A percentile compares a stretch with the other conserved stretches of the same genome.
These are phyloP conservation scores for Nyctereutes procyonoides DNA, from an alignment of 2,113 vertebrate species.

Conservation along the genomic window DNA sequence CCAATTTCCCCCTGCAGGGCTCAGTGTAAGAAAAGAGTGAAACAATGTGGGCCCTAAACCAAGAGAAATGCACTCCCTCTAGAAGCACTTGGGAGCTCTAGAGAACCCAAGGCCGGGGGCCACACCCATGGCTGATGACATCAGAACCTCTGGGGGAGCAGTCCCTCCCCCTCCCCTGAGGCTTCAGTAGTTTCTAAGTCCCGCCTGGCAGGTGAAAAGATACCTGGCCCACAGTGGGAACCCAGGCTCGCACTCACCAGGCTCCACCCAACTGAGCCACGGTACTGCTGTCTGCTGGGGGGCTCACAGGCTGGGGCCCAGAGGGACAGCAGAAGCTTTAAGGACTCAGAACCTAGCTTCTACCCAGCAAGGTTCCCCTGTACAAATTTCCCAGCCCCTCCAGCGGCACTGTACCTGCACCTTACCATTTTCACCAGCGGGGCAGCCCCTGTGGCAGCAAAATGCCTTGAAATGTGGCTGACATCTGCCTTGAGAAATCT, in stretches of 20 bases:
- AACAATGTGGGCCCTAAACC: not conserved
- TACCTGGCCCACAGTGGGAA: not conserved
- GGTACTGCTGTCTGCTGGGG: not conserved
- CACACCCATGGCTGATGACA: not conserved
- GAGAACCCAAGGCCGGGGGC: not conserved
- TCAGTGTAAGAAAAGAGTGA: not conserved
- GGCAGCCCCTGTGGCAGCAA: not conserved
- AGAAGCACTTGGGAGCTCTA: not conserved
- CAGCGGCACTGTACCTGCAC: not conserved
- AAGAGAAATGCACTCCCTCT: not conserved
- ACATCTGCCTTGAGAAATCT: fast-evolving
- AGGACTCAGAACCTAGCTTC: not conserved
- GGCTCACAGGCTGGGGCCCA: not conserved
- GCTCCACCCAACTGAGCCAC: not conserved
- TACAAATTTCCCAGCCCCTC: not conserved
- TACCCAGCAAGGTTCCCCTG: not conserved
- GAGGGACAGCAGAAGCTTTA: not conserved
- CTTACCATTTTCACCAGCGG: not conserved
- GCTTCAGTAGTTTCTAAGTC: not conserved
- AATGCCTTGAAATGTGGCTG: too few relatives aligned
- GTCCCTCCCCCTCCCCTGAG: fast-evolving
- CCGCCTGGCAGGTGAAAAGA: not conserved
- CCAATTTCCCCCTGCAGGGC: not conserved
- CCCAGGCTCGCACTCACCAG: fast-evolving
- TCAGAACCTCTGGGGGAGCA: not conserved